phyloP scores from a whole-genome alignment of 2,888 invertebrate genomes.

The Gari tellinella region DNA sequence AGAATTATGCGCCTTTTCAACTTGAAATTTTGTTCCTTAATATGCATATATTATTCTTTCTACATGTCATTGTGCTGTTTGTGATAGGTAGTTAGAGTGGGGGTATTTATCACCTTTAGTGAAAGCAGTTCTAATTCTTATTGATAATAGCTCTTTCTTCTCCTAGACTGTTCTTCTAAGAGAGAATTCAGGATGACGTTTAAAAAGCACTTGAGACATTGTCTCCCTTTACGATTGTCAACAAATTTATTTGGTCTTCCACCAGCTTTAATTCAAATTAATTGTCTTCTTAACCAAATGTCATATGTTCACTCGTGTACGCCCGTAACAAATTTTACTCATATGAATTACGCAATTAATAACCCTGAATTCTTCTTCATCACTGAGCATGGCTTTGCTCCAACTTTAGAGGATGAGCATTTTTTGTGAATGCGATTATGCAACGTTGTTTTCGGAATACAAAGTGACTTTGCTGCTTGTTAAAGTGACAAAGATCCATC shows the following conservation, averaged over 20 bases:
- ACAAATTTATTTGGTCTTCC: neutral
- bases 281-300: constrained; percentile 1
- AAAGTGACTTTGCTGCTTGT: neutral
- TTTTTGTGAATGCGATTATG: neutral
- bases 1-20: too few species aligned
- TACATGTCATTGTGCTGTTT: too few species aligned
- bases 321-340: neutral
- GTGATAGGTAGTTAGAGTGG: too few species aligned
- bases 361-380: too few species aligned
- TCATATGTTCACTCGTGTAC: neutral
- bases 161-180: constrained; percentile 21
- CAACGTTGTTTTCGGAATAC: neutral
- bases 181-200: constrained; percentile 13
- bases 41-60: too few species aligned
- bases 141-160: constrained; percentile 25
- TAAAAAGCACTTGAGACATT: constrained; percentile 5
- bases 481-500: neutral
- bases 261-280: too few species aligned
- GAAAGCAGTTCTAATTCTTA: too few species aligned
- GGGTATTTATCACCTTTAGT: too few species aligned
- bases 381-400: neutral
- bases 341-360: constrained; percentile 6
- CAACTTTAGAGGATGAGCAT: neutral
- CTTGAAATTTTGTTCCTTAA: too few species aligned
- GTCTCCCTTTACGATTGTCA: constrained; percentile 3